Percentiles rank a stretch among this genome's conserved stretches.
These are phyloP conservation scores for Agrilus planipennis DNA, from an alignment of 1,140 invertebrate species.

Conservation along the genomic window DNA sequence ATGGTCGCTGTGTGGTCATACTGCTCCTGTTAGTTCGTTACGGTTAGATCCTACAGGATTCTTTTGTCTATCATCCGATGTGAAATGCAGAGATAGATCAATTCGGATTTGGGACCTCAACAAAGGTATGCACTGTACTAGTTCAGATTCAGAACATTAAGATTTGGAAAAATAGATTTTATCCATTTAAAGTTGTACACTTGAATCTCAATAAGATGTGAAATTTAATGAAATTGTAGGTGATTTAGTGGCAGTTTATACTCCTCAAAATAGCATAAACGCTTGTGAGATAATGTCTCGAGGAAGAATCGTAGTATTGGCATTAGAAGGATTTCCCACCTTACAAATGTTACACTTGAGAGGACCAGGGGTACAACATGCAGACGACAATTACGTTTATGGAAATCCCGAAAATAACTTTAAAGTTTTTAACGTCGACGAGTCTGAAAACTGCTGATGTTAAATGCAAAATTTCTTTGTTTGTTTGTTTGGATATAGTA, in stretches of 20 bases:
- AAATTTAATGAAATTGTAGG: conserved; percentile 39
- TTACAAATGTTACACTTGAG: conserved; percentile 51
- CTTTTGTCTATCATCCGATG: conserved; percentile 59
- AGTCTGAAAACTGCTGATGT: conserved; percentile 33
- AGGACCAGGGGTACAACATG: conserved; percentile 38
- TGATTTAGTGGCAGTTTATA: conserved; percentile 63
- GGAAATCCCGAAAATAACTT: conserved; percentile 38
- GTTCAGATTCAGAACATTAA: background rate
- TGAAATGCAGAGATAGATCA: conserved; percentile 53
- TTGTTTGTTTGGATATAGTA: conserved; percentile 7
- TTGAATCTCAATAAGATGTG: no score
- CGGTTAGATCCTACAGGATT: conserved; percentile 57
- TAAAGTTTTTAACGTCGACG: conserved; percentile 38
- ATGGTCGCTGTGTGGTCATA: conserved; percentile 62
- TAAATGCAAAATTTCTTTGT: conserved; percentile 11
- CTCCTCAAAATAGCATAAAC: conserved; percentile 57
- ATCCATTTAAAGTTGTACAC: no score
- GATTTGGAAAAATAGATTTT: no score
- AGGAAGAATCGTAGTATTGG: conserved; percentile 59
- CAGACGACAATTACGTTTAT: conserved; percentile 32
- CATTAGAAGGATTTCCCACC: conserved; percentile 45
- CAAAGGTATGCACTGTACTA: conserved; percentile 43
- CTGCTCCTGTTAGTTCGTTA: conserved; percentile 57
- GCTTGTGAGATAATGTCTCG: conserved; percentile 63
- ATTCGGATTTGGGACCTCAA: conserved; percentile 68